These are phyloP conservation scores for Acanthococcus lagerstroemiae DNA, from an alignment of 2,888 invertebrate genomes.

Conservation along the genomic window DNA sequence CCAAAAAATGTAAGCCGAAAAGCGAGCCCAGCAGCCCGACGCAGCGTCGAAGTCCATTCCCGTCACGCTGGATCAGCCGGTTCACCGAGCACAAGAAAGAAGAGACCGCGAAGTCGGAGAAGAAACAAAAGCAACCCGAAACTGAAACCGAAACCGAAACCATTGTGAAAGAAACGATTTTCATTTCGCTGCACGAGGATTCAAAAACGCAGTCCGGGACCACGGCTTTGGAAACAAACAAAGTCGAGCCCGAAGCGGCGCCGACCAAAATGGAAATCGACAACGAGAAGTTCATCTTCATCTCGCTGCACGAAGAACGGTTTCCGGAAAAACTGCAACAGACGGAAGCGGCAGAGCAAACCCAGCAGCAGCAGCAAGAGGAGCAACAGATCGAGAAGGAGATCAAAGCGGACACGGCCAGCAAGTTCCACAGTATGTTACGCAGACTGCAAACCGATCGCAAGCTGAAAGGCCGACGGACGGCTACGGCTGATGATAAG, in stretches of 20 bases:
- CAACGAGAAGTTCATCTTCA: constrained; percentile 32
- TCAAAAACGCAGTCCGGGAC: not conserved
- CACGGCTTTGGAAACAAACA: not conserved
- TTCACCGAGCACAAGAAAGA: constrained; percentile 3
- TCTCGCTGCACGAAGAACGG: constrained; percentile 35
- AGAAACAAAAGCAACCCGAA: not conserved
- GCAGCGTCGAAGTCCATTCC: constrained; percentile 7
- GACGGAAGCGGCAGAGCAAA: not conserved
- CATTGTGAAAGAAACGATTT: not conserved
- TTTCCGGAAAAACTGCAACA: constrained; percentile 14
- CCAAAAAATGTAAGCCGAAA: not conserved
- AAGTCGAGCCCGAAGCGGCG: not conserved
- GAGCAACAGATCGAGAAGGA: constrained; percentile 6
- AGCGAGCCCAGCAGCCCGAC: constrained; percentile 15
- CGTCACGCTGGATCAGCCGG: constrained; percentile 14
- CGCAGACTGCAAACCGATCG: constrained; percentile 11
- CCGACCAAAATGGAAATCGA: constrained; percentile 12
- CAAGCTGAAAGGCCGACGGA: not conserved
- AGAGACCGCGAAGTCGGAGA: not conserved
- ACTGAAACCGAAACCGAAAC: not conserved
- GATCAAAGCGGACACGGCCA: not conserved
- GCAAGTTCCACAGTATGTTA: constrained; percentile 12
- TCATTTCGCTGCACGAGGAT: constrained; percentile 18
- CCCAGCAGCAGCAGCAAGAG: not conserved
- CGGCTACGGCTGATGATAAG: constrained; percentile 1